Evolutionary conservation across 2,888 invertebrate genomes (phyloP).

Genomic region (Eupithecia subumbrata): DNA sequence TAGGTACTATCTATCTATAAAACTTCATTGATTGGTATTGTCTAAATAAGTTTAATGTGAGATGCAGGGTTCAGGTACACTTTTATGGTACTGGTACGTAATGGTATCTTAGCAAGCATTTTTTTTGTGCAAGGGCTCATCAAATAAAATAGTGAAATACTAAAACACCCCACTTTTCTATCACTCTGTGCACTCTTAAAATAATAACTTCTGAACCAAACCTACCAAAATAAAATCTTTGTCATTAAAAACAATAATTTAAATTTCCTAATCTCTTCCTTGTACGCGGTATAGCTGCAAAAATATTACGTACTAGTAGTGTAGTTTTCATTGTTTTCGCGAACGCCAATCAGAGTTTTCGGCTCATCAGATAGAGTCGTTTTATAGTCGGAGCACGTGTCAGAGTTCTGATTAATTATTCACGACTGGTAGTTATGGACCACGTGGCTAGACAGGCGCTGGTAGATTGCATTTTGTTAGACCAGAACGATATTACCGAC

Average conservation of each 20-base stretch:
- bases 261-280: slow-evolving; percentile 24
- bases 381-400: slow-evolving; percentile 31
- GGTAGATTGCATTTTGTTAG: not conserved
- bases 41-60: not conserved
- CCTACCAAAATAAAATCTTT: not conserved
- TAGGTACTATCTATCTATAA: not conserved
- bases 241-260: not conserved
- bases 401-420: slow-evolving; percentile 32
- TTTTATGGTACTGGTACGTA: not conserved
- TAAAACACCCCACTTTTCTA: not conserved
- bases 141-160: not conserved
- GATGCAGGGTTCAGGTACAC: not conserved
- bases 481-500: not conserved
- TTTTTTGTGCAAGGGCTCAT: not conserved
- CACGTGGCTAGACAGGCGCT: slow-evolving; percentile 25
- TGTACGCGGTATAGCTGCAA: slow-evolving; percentile 20
- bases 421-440: slow-evolving; percentile 22
- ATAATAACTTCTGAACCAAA: not conserved
- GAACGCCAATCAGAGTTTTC: slow-evolving; percentile 26
- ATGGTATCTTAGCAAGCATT: not conserved
- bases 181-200: not conserved
- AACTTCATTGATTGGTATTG: not conserved
- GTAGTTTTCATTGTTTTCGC: slow-evolving; percentile 38
- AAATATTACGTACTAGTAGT: slow-evolving; percentile 27
- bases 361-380: slow-evolving; percentile 22